A percentile compares a stretch with the other conserved stretches of the same genome.
Conservation (phyloP, 2,888 invertebrate species). For the Catocala nupta region DNA sequence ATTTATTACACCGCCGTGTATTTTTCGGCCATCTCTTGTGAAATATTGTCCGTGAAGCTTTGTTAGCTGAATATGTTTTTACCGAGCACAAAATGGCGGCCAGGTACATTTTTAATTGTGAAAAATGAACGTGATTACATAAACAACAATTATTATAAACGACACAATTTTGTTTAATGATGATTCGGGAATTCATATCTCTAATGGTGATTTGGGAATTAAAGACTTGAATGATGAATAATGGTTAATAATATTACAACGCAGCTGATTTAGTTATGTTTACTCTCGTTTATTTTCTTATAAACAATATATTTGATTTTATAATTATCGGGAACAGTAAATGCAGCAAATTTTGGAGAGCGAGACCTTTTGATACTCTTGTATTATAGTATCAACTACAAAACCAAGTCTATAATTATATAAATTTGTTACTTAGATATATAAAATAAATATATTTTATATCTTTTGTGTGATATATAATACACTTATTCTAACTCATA, state of each 20-base stretch:
- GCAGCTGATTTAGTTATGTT: no score
- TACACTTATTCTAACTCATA: no score
- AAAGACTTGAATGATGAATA: background rate
- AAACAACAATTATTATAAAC: conserved; percentile 24
- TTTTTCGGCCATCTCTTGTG: conserved; percentile 62
- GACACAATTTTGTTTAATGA: background rate
- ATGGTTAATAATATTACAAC: background rate
- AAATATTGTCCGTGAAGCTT: conserved; percentile 62
- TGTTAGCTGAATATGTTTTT: conserved; percentile 53
- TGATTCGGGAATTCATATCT: background rate
- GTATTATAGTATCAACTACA: no score
- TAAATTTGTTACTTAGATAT: no score
- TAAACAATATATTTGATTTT: no score
- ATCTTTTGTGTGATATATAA: no score
- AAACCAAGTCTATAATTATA: no score
- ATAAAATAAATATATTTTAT: no score
- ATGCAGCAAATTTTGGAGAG: no score
- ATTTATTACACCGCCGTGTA: conserved; percentile 64
- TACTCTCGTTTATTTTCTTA: no score
- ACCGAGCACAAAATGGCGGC: conserved; percentile 45
- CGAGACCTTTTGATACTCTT: no score
- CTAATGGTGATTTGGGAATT: background rate
- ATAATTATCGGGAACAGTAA: no score
- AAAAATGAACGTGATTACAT: conserved; percentile 42
- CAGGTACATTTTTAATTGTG: conserved; percentile 46